A percentile compares a stretch with the other conserved stretches of the same genome.
These are phyloP conservation scores for Heliconius ismenius DNA, from an alignment of 2,888 invertebrate species.

Conservation along the genomic window DNA sequence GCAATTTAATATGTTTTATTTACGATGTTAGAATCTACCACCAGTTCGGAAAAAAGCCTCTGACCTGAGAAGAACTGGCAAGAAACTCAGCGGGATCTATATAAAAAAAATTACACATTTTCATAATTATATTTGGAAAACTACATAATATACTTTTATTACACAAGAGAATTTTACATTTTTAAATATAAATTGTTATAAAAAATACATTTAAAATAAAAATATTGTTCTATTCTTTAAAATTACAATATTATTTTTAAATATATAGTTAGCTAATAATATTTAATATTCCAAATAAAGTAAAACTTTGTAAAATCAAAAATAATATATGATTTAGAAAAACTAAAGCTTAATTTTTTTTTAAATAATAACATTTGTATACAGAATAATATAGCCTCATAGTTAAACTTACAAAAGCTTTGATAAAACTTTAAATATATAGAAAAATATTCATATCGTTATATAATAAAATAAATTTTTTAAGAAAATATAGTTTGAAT, in stretches of 20 bases:
- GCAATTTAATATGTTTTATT: neutral
- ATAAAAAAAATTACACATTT: neutral
- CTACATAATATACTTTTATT: too few relatives aligned
- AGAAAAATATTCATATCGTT: neutral
- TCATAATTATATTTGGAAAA: neutral
- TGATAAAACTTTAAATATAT: neutral
- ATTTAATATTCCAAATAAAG: neutral
- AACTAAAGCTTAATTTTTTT: neutral
- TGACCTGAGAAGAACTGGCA: constrained; percentile 20
- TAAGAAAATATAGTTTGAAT: neutral
- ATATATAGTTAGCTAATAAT: too few relatives aligned
- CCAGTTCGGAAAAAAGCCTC: constrained; percentile 13
- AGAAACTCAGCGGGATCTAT: constrained; percentile 17
- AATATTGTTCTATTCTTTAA: neutral
- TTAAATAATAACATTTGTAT: neutral
- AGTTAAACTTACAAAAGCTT: neutral
- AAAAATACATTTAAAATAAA: too few relatives aligned
- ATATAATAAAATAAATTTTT: neutral
- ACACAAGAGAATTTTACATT: too few relatives aligned
- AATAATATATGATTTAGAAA: neutral
- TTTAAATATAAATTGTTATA: too few relatives aligned
- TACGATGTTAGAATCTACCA: neutral
- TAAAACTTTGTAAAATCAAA: neutral
- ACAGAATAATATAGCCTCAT: neutral
- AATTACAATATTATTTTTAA: neutral